A percentile compares a stretch with the other conserved stretches of the same genome.
These are phyloP conservation scores for Lynx canadensis DNA, from an alignment of 2,113 vertebrate species.

Conservation along the genomic window DNA sequence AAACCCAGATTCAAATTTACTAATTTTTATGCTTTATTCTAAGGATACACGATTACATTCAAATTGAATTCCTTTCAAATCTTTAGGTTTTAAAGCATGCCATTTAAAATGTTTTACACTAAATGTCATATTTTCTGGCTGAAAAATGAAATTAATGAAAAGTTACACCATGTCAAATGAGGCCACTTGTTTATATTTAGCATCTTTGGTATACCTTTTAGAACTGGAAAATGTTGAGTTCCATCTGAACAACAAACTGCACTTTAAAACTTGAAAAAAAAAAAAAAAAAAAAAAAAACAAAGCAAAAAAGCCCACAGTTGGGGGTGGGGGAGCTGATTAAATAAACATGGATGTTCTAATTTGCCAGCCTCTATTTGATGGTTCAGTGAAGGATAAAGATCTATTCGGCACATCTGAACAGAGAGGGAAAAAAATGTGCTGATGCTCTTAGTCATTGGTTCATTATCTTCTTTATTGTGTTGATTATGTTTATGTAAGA, in stretches of 20 bases:
- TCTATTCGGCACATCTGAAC: conserved; percentile 57
- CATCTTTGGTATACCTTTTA: conserved; percentile 14
- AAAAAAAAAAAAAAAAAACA: background rate
- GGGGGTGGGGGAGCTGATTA: conserved; percentile 1
- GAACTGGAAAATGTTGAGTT: background rate
- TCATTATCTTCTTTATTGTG: conserved; percentile 68
- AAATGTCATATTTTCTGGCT: background rate
- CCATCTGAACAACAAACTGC: background rate
- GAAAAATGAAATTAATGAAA: background rate
- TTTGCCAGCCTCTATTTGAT: conserved; percentile 66
- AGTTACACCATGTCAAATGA: background rate
- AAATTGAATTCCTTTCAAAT: background rate
- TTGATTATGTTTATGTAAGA: conserved; percentile 57
- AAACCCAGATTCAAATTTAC: background rate
- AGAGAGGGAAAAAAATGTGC: background rate
- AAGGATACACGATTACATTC: background rate
- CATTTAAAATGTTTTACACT: conserved; percentile 1
- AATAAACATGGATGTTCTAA: conserved; percentile 66
- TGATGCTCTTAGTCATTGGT: conserved; percentile 62
- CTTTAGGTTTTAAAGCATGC: background rate
- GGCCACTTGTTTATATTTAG: background rate
- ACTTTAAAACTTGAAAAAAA: conserved; percentile 18
- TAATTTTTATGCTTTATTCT: background rate
- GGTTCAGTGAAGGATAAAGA: conserved; percentile 74
- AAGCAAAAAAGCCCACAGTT: background rate